Conservation (phyloP, 2,888 invertebrate species). For the Asteroscopus sphinx region DNA sequence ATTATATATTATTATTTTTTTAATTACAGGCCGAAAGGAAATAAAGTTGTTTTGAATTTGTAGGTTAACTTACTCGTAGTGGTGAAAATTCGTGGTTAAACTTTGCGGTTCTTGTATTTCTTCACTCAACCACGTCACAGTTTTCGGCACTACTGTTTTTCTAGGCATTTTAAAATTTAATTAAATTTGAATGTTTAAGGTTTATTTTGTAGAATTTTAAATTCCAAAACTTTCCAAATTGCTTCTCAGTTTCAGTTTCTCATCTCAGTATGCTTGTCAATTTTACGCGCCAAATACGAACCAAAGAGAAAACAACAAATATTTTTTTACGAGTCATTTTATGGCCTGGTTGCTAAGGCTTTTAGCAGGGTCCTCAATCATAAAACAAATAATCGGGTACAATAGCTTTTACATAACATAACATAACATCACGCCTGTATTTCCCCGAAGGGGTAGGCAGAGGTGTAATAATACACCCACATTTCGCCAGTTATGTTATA, state of each 20-base stretch:
- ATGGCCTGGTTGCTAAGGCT: too few relatives aligned
- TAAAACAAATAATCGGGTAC: too few relatives aligned
- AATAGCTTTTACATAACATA: too few relatives aligned
- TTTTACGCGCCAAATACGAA: slow-evolving; percentile 17
- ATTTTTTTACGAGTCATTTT: too few relatives aligned
- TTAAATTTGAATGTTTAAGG: background rate
- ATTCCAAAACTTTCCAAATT: too few relatives aligned
- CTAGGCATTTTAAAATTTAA: slow-evolving; percentile 62
- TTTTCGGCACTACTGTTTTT: slow-evolving; percentile 62
- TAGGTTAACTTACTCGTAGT: slow-evolving; percentile 76
- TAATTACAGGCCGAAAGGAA: background rate
- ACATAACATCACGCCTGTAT: too few relatives aligned
- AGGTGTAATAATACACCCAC: too few relatives aligned
- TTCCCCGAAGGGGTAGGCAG: too few relatives aligned
- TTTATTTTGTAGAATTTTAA: background rate
- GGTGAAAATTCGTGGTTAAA: slow-evolving; percentile 73
- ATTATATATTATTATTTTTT: too few relatives aligned
- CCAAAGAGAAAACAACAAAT: too few relatives aligned
- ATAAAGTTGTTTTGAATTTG: slow-evolving; percentile 11
- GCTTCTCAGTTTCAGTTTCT: background rate
- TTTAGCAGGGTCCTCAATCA: too few relatives aligned
- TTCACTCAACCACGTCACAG: slow-evolving; percentile 82
- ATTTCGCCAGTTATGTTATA: too few relatives aligned
- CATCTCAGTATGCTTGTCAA: background rate
- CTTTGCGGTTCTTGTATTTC: slow-evolving; percentile 74